Evolutionary conservation across 2,888 invertebrate species (phyloP).

Genomic region (Phengaris alcon): DNA sequence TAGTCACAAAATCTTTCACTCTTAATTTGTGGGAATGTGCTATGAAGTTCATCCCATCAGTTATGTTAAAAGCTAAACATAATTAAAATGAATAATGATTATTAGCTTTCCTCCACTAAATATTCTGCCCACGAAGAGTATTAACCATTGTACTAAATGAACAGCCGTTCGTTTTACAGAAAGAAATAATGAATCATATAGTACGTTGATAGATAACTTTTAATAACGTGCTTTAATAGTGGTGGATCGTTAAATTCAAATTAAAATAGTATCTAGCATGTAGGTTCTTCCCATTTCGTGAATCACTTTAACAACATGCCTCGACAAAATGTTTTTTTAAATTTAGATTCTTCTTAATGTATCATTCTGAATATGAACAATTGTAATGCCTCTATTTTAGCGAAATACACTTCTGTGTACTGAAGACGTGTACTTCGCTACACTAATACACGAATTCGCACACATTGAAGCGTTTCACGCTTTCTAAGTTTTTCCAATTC

Average conservation of each 20-base stretch:
- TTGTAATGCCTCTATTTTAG: too few relatives aligned
- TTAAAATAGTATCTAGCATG: too few relatives aligned
- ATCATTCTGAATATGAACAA: too few relatives aligned
- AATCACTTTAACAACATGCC: too few relatives aligned
- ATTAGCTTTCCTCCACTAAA: conserved; percentile 43
- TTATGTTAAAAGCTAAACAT: conserved; percentile 36
- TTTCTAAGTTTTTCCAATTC: conserved; percentile 7
- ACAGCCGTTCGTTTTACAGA: conserved; percentile 37
- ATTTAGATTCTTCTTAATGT: too few relatives aligned
- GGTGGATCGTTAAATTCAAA: too few relatives aligned
- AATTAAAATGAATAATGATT: conserved; percentile 59
- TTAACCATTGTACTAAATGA: conserved; percentile 33
- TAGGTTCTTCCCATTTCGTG: too few relatives aligned
- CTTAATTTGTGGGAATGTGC: conserved; percentile 31
- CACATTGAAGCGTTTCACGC: too few relatives aligned
- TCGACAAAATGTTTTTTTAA: too few relatives aligned
- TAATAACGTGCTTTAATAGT: neutral
- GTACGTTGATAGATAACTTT: neutral
- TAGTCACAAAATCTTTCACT: neutral
- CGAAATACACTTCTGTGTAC: too few relatives aligned
- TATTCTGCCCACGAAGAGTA: conserved; percentile 30
- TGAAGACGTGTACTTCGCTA: too few relatives aligned
- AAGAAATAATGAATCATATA: conserved; percentile 39
- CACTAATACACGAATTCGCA: too few relatives aligned
- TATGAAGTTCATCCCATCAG: conserved; percentile 29